Conservation (phyloP, 2,113 vertebrate species). For the Entomyzon cyanotis region DNA sequence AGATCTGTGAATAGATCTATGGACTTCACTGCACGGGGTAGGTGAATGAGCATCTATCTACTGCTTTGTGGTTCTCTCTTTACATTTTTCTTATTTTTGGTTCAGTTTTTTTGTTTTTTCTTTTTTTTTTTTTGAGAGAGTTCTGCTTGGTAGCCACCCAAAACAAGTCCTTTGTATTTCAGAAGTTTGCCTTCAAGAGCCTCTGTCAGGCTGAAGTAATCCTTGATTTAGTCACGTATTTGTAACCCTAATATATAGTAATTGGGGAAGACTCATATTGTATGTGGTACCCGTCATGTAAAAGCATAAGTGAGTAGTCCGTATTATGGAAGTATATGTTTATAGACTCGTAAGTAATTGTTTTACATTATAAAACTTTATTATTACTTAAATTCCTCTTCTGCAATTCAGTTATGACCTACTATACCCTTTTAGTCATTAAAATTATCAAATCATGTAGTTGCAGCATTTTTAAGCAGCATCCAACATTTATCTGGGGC, state of each 20-base stretch:
- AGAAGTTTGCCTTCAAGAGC: not conserved
- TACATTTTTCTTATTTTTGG: not conserved
- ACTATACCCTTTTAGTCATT: not conserved
- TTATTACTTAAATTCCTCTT: not conserved
- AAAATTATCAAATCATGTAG: not conserved
- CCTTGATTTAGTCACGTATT: not conserved
- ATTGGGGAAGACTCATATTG: not conserved
- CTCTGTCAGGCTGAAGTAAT: not conserved
- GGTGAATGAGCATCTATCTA: not conserved
- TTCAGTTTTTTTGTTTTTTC: not conserved
- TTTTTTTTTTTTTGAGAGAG: not conserved
- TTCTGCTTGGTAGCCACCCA: not conserved
- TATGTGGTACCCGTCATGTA: not conserved
- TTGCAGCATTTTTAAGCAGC: not conserved
- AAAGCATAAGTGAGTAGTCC: not conserved
- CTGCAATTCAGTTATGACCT: not conserved
- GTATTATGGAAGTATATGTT: not conserved
- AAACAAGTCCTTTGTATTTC: not conserved
- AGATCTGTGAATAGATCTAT: not conserved
- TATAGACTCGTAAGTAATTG: not conserved
- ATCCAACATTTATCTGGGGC: not conserved
- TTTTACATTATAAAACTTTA: not conserved
- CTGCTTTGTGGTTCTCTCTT: not conserved
- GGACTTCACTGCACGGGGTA: not conserved
- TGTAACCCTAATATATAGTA: not conserved